Conservation (phyloP, 2,888 invertebrate species). For the Drosophila meridionalis region DNA sequence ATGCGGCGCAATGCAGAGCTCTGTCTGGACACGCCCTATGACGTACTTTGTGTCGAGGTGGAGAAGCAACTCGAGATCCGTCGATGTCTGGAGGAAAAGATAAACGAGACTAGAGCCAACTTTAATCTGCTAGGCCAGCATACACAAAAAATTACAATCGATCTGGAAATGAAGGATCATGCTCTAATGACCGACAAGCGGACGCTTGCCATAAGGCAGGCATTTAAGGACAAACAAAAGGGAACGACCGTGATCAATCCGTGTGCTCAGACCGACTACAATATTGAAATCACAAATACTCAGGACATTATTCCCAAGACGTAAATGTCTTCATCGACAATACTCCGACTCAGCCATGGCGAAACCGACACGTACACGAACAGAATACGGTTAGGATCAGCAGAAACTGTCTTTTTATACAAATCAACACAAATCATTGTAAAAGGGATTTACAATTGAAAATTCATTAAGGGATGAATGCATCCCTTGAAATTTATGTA, state of each 20-base stretch:
- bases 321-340: neutral
- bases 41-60: slow-evolving; percentile 90
- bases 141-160: slow-evolving; percentile 88
- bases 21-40: slow-evolving; percentile 90
- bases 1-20: slow-evolving; percentile 92
- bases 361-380: neutral
- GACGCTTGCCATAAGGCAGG: slow-evolving; percentile 85
- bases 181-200: slow-evolving; percentile 91
- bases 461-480: neutral
- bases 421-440: neutral
- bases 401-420: neutral
- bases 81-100: slow-evolving; percentile 88
- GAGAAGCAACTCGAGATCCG: slow-evolving; percentile 89
- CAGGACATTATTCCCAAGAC: slow-evolving; percentile 7
- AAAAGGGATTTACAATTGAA: neutral
- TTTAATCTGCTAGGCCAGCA: slow-evolving; percentile 90
- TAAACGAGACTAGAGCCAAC: slow-evolving; percentile 89
- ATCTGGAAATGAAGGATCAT: slow-evolving; percentile 91
- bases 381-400: neutral
- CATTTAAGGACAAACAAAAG: neutral
- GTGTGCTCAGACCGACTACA: slow-evolving; percentile 33
- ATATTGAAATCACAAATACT: slow-evolving; percentile 17
- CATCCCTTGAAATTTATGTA: neutral
- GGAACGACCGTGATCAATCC: slow-evolving; percentile 17
- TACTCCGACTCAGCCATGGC: neutral